Evolutionary conservation across 2,888 invertebrate genomes (phyloP).

Genomic region (Chorisops tibialis): DNA sequence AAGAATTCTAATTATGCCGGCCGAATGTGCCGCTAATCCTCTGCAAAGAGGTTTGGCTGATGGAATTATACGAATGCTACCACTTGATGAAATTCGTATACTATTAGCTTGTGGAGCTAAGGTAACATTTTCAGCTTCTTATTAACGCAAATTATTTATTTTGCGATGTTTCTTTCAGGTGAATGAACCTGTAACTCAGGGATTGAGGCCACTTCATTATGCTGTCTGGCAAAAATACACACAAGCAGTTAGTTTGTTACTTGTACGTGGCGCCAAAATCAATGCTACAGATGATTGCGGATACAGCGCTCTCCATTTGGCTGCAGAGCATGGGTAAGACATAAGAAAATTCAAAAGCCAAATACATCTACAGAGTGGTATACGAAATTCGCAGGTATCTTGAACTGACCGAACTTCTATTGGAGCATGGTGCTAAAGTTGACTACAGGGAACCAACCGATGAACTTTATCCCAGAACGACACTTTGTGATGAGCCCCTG

Average conservation of each 20-base stretch:
- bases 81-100: conserved; percentile 81
- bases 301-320: conserved; percentile 84
- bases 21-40: conserved; percentile 68
- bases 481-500: conserved; percentile 82
- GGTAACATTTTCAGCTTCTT: conserved; percentile 32
- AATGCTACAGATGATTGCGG: conserved; percentile 86
- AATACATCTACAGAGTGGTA: not conserved
- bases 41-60: conserved; percentile 85
- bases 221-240: conserved; percentile 83
- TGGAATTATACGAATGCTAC: conserved; percentile 83
- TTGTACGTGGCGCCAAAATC: conserved; percentile 78
- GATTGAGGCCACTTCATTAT: conserved; percentile 85
- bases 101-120: conserved; percentile 83
- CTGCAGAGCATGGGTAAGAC: conserved; percentile 80
- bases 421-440: conserved; percentile 75
- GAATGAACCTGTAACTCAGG: conserved; percentile 78
- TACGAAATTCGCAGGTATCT: conserved; percentile 56
- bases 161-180: conserved; percentile 49
- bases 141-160: not conserved
- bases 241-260: conserved; percentile 74
- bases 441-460: conserved; percentile 73
- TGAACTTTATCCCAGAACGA: conserved; percentile 68
- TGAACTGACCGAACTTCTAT: conserved; percentile 67
- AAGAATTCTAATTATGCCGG: conserved; percentile 57
- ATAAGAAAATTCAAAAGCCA: conserved; percentile 38